These are phyloP conservation scores for Alca torda DNA, from an alignment of 2,797 vertebrate species.

Conservation along the genomic window DNA sequence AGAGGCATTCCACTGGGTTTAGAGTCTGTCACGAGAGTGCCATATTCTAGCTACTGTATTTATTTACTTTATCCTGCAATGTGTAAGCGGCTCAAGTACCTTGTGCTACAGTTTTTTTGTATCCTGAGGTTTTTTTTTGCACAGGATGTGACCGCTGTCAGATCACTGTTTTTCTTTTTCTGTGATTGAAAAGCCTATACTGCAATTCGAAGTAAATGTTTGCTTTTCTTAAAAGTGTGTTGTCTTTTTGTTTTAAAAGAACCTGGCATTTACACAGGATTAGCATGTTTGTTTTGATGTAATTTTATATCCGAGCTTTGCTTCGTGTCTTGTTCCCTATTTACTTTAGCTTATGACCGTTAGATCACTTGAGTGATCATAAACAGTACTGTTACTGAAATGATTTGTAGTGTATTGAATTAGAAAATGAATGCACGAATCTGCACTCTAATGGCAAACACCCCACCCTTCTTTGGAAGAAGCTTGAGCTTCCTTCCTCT, in stretches of 20 bases:
- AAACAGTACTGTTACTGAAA: not conserved
- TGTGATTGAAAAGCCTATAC: constrained; percentile 79
- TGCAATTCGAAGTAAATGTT: constrained; percentile 80
- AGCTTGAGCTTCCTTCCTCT: not conserved
- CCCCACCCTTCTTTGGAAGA: not conserved
- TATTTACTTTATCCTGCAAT: constrained; percentile 75
- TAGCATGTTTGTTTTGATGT: not conserved
- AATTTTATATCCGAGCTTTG: not conserved
- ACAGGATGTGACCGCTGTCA: constrained; percentile 81
- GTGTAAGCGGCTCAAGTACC: constrained; percentile 69
- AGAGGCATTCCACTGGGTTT: constrained; percentile 79
- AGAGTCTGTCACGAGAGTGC: constrained; percentile 72
- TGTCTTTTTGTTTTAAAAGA: constrained; percentile 35
- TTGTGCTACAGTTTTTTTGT: constrained; percentile 73
- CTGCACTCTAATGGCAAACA: not conserved
- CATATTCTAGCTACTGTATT: constrained; percentile 77
- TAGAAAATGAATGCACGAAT: not conserved
- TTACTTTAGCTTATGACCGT: not conserved
- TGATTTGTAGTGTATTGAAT: not conserved
- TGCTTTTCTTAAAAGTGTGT: constrained; percentile 77
- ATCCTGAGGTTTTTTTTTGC: constrained; percentile 66
- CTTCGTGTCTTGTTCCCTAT: not conserved
- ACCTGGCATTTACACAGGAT: not conserved
- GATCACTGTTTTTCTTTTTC: constrained; percentile 78
- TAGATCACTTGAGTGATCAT: not conserved